Base-by-base conservation (phyloP, 2,113 vertebrate species). In the Myocastor coypus region DNA sequence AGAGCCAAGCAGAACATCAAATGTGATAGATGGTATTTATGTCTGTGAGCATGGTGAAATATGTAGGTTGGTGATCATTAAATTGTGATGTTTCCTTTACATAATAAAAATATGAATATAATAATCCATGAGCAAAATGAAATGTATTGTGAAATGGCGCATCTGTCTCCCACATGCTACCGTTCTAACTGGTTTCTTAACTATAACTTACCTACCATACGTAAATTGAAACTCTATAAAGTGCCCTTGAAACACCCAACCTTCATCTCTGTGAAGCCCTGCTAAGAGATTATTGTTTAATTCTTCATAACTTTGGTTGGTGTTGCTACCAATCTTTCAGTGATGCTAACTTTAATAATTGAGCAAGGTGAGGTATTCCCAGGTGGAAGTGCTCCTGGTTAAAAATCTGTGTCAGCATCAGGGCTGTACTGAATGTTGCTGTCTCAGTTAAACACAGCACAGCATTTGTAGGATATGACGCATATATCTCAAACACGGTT, bases 361-460 rank as follows among this genome's bases (percentile, higher is more conserved):
- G 71, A 57, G 12, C 63, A 52, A 80, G 28, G 0, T 69, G n/a
- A 98, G 66, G 7, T 91, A 83, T 71, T 95, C 57, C 11, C 55
- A 66, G 32, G 66, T 95, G 59, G 96, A 81, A 90, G 57, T 75
- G 19, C 82, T 92, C 91, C 50, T 34, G 55, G 94, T 95, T n/a
- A n/a, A 94, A 97, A 97, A 68, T 94, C 66, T 59, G 55, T 97
- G 89, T 92, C 96, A 97, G 90, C 42, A 93, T 83, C 78, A 95
- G 87, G 24, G 61, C 17, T 40, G 64, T 89, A 5, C n/a, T 52
- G 37, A 40, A 24, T 77, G 59, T 86, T 82, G 91, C 96, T 97
- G 92, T 95, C 95, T 89, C 96, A 78, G 91, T 96, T 94, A 97
- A 96, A 91, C 28, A 97, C 93, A 95, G 86, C 89, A 68, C 83